phyloP scores from a whole-genome alignment of 2,113 vertebrate genomes.

The Ginglymostoma cirratum region DNA sequence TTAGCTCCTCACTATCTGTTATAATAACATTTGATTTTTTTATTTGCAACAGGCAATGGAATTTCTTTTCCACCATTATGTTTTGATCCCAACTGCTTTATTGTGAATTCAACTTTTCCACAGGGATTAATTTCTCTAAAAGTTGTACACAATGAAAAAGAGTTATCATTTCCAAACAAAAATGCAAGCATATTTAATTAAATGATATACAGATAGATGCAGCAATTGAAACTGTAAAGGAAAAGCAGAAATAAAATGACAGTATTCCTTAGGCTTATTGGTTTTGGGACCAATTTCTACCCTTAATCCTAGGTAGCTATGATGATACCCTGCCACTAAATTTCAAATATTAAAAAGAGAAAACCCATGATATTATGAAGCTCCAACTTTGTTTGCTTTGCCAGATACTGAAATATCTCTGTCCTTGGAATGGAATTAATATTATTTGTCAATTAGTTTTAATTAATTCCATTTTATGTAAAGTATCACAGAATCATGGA shows the following conservation, averaged over 20 bases:
- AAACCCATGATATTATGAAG: background rate
- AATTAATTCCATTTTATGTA: background rate
- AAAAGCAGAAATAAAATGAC: background rate
- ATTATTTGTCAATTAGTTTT: too few species aligned
- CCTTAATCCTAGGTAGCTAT: background rate
- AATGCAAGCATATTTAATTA: background rate
- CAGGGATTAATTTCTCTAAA: background rate
- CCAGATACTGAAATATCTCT: background rate
- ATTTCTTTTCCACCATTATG: background rate
- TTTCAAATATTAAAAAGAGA: background rate
- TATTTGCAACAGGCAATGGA: background rate
- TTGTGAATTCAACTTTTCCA: background rate
- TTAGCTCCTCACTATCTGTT: slow-evolving; percentile 1
- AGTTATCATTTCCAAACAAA: background rate
- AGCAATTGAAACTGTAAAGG: background rate
- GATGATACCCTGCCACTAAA: background rate
- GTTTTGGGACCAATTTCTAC: background rate
- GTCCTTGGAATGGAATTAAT: background rate
- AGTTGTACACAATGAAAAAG: background rate
- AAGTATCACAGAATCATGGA: background rate
- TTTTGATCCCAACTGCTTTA: slow-evolving; percentile 13
- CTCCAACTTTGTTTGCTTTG: background rate
- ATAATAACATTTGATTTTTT: background rate
- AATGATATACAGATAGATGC: background rate
- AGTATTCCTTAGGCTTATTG: background rate